A percentile compares a stretch with the other conserved stretches of the same genome.
These are phyloP conservation scores for Platichthys stellatus DNA, from an alignment of 2,113 vertebrate species.

Conservation along the genomic window DNA sequence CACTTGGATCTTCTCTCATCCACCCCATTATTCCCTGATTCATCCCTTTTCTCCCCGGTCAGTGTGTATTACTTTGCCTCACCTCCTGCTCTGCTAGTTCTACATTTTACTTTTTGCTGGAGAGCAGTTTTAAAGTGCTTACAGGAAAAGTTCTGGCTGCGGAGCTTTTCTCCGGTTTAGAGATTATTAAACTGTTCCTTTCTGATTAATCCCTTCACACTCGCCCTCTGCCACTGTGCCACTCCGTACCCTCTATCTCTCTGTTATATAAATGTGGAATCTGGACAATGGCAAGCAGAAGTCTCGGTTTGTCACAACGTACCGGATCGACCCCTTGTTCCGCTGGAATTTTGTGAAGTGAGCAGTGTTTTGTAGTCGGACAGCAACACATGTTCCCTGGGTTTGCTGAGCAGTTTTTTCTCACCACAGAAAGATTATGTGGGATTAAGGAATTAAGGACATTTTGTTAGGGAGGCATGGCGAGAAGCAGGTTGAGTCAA, in stretches of 20 bases:
- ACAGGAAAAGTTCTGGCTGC: constrained; percentile 29
- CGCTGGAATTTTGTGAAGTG: constrained; percentile 18
- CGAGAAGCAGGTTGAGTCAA: constrained; percentile 24
- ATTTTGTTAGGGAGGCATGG: constrained; percentile 16
- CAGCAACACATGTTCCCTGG: background rate
- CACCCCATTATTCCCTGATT: constrained; percentile 22
- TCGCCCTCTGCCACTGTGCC: constrained; percentile 30
- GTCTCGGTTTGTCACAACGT: constrained; percentile 17
- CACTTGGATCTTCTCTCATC: constrained; percentile 3
- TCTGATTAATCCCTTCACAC: constrained; percentile 55
- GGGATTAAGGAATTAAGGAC: constrained; percentile 46
- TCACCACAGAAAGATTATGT: constrained; percentile 40
- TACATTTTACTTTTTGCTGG: constrained; percentile 12
- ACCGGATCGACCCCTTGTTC: background rate
- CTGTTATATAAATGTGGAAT: constrained; percentile 29
- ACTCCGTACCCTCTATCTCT: constrained; percentile 27
- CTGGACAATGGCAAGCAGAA: constrained; percentile 20
- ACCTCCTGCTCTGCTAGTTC: constrained; percentile 4
- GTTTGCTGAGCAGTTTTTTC: constrained; percentile 17
- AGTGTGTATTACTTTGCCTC: constrained; percentile 18
- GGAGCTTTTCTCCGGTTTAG: constrained; percentile 32
- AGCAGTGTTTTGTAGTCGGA: constrained; percentile 11
- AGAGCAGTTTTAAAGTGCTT: constrained; percentile 42
- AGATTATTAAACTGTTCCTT: constrained; percentile 53
- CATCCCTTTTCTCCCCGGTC: constrained; percentile 9